Percentiles rank a stretch among this genome's conserved stretches.
phyloP scores from a whole-genome alignment of 2,113 vertebrate genomes.

The Coptodon rendalli region DNA sequence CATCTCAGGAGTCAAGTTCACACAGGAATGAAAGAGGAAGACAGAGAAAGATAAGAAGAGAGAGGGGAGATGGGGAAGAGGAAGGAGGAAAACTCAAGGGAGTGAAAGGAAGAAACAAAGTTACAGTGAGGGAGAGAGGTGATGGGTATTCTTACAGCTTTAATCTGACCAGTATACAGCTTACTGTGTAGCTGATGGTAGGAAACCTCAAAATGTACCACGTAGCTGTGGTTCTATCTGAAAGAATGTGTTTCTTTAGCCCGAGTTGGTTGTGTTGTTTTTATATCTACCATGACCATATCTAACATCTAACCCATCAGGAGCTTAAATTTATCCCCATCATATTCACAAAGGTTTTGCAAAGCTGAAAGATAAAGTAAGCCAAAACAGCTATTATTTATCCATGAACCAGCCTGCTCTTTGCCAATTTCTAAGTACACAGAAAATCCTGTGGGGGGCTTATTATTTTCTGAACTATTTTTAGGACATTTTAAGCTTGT shows the following conservation, averaged over 20 bases:
- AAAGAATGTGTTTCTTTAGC: neutral
- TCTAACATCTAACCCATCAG: neutral
- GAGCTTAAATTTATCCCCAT: neutral
- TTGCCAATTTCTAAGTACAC: neutral
- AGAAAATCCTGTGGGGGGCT: neutral
- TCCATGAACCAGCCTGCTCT: neutral
- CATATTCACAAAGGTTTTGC: neutral
- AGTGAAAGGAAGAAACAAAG: constrained; percentile 11
- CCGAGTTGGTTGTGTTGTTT: neutral
- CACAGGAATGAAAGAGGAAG: constrained; percentile 36
- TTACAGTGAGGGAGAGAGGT: neutral
- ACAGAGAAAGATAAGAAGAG: constrained; percentile 20
- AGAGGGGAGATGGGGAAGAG: neutral
- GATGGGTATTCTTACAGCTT: neutral
- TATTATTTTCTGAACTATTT: neutral
- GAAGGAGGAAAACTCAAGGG: neutral
- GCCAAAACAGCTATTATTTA: neutral
- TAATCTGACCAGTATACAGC: neutral
- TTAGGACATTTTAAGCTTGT: neutral
- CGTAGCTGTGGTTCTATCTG: neutral
- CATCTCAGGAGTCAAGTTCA: constrained; percentile 54
- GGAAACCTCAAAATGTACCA: neutral
- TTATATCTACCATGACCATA: neutral
- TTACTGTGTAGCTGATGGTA: neutral
- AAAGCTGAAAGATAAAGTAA: neutral